Evolutionary conservation across 2,113 vertebrate genomes (phyloP).

Genomic region (Asarcornis scutulata): DNA sequence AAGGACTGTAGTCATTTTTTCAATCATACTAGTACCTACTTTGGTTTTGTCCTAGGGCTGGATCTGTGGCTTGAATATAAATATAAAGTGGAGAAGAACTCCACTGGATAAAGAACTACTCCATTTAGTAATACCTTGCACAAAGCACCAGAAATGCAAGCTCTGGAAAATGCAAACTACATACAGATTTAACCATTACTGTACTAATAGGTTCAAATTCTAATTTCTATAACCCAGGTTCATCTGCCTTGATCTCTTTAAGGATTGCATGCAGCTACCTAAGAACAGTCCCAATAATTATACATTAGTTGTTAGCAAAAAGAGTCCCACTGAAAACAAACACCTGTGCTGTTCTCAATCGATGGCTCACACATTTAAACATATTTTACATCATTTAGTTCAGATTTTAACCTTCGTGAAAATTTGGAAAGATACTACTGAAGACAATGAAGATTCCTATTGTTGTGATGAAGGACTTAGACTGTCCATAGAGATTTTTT

Average conservation of each 20-base stretch:
- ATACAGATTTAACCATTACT: not conserved
- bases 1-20: not conserved
- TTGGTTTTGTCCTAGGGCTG: not conserved
- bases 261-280: not conserved
- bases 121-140: not conserved
- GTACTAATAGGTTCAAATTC: not conserved
- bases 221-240: not conserved
- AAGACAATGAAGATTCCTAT: constrained; percentile 64
- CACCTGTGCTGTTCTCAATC: not conserved
- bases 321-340: constrained; percentile 30
- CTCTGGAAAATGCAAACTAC: constrained; percentile 1
- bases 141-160: not conserved
- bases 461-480: constrained; percentile 45
- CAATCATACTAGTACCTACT: not conserved
- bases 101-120: not conserved
- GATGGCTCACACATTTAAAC: not conserved
- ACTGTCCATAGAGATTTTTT: constrained; percentile 23
- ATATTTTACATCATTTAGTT: not conserved
- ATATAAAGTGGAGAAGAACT: not conserved
- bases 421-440: constrained; percentile 12
- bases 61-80: not conserved
- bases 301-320: not conserved
- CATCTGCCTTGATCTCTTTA: not conserved
- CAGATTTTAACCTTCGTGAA: not conserved
- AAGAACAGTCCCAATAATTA: not conserved